Evolutionary conservation across 2,797 vertebrate genomes (phyloP).

Genomic region (Eurystomus glaucurus): DNA sequence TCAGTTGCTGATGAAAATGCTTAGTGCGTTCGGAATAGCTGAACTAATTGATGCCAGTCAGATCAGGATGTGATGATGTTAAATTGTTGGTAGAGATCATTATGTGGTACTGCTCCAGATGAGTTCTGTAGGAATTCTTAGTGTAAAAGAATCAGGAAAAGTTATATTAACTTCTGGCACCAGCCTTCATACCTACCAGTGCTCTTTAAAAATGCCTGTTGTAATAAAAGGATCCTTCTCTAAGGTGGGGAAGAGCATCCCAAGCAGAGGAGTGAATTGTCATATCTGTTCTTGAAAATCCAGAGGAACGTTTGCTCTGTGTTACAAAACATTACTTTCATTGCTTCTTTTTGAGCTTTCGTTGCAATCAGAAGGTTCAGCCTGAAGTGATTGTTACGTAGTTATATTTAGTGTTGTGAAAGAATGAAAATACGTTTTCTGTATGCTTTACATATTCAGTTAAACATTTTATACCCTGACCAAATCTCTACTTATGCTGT

Average conservation of each 20-base stretch:
- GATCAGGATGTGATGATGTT: background rate
- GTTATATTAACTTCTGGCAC: background rate
- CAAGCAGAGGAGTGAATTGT: background rate
- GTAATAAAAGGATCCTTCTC: background rate
- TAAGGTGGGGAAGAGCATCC: background rate
- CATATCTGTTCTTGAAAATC: conserved; percentile 15
- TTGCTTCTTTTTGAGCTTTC: background rate
- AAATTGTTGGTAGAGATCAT: background rate
- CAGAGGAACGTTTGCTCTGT: rapidly evolving
- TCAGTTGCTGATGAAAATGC: conserved; percentile 34
- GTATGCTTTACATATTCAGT: background rate
- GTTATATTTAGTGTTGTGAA: conserved; percentile 21
- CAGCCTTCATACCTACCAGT: background rate
- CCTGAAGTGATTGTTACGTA: conserved; percentile 15
- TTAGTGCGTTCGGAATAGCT: background rate
- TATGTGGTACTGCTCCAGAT: background rate
- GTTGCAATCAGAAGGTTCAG: background rate
- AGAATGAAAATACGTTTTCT: conserved; percentile 31
- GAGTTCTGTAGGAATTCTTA: background rate
- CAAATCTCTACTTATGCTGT: background rate
- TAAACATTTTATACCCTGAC: conserved; percentile 1
- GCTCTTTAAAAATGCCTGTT: background rate
- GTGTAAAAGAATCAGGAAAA: background rate
- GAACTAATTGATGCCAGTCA: background rate
- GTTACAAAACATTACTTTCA: background rate